Percentiles rank a stretch among this genome's conserved stretches.
These are phyloP conservation scores for Corynorhinus townsendii DNA, from an alignment of 2,113 vertebrate genomes.

Conservation along the genomic window DNA sequence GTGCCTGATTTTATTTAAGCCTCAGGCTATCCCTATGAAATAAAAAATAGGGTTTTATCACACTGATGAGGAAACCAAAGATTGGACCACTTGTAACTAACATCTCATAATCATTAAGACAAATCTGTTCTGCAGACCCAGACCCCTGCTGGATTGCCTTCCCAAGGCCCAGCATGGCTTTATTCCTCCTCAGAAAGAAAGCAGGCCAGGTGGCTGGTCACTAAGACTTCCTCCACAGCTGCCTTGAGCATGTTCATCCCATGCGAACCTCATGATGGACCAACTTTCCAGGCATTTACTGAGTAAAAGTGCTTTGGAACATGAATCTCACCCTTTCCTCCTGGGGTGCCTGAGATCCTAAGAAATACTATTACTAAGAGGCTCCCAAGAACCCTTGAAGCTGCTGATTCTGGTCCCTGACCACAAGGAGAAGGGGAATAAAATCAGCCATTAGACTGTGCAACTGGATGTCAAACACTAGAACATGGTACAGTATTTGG, in stretches of 20 bases:
- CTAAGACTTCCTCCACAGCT: neutral
- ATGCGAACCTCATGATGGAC: rapidly evolving
- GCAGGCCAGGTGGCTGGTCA: rapidly evolving
- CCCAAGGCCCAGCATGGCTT: rapidly evolving
- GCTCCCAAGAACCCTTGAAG: neutral
- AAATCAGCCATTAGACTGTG: neutral
- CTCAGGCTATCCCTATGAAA: neutral
- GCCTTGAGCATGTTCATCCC: neutral
- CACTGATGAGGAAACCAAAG: neutral
- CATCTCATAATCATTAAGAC: neutral
- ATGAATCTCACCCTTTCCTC: neutral
- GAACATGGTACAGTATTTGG: neutral
- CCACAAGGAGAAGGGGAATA: neutral
- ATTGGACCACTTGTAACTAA: neutral
- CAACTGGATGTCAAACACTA: neutral
- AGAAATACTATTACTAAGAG: neutral
- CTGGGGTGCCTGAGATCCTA: neutral
- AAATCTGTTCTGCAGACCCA: neutral
- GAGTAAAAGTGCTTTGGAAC: neutral
- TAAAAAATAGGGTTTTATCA: neutral
- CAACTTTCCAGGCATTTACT: neutral
- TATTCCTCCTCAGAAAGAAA: neutral
- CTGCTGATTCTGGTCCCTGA: neutral
- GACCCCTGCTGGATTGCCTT: neutral
- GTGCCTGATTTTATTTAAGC: neutral